Percentiles rank a stretch among this genome's conserved stretches.
These are phyloP conservation scores for Myotis myotis DNA, from an alignment of 2,797 vertebrate genomes.

Conservation along the genomic window DNA sequence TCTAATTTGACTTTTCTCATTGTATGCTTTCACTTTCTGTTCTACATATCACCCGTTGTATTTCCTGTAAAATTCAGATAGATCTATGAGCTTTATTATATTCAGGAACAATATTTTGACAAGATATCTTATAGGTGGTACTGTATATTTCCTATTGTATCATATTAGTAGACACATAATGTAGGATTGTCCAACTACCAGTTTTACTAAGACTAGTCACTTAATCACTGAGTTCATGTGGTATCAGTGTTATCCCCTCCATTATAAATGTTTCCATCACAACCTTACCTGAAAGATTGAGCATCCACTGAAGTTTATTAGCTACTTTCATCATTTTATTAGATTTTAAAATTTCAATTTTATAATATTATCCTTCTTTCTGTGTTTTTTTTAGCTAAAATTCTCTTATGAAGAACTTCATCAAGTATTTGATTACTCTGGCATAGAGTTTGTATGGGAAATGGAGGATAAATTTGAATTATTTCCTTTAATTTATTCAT, in stretches of 20 bases:
- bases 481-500: neutral
- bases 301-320: neutral
- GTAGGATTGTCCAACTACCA: neutral
- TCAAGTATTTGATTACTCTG: conserved; percentile 39
- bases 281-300: neutral
- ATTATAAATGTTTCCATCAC: conserved; percentile 25
- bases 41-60: neutral
- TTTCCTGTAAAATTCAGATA: neutral
- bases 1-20: neutral
- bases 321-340: conserved; percentile 5
- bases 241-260: neutral
- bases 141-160: neutral
- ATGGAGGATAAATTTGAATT: conserved; percentile 6
- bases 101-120: neutral
- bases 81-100: neutral
- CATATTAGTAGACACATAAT: neutral
- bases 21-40: conserved; percentile 14
- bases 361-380: neutral
- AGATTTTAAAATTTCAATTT: neutral
- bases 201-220: neutral
- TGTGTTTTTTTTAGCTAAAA: neutral
- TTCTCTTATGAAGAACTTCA: neutral
- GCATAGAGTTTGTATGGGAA: neutral
- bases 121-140: neutral
- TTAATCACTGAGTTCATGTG: neutral